phyloP scores from a whole-genome alignment of 2,888 invertebrate genomes.

The Ceramica pisi region DNA sequence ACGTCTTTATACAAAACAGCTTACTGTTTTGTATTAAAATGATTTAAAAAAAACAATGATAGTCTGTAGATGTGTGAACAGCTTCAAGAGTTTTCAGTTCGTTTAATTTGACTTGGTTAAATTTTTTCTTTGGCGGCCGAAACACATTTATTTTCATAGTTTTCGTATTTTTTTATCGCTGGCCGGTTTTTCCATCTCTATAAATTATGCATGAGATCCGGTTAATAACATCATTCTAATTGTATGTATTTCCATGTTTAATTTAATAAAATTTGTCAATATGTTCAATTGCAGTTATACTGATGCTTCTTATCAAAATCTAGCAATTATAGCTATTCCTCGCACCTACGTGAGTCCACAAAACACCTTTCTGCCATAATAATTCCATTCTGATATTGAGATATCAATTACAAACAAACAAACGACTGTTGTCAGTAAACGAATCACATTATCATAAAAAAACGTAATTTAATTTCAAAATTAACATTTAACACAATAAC shows the following conservation, averaged over 20 bases:
- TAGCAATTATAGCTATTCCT: neutral
- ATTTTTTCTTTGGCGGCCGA: neutral
- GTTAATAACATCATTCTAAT: neutral
- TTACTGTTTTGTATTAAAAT: neutral
- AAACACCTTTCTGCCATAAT: neutral
- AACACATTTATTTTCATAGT: neutral
- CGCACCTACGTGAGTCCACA: neutral
- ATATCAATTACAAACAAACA: slow-evolving; percentile 41
- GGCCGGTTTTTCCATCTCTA: neutral
- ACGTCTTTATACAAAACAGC: neutral
- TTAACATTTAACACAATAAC: slow-evolving; percentile 56
- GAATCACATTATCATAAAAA: slow-evolving; percentile 44
- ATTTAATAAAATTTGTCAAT: neutral
- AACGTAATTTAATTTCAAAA: slow-evolving; percentile 42
- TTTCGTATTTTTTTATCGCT: slow-evolving; percentile 13
- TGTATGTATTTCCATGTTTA: neutral
- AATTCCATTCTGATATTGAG: slow-evolving; percentile 14
- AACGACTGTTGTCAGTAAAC: slow-evolving; percentile 46
- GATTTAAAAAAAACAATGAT: neutral
- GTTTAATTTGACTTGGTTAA: neutral
- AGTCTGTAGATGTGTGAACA: neutral
- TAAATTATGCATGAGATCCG: neutral
- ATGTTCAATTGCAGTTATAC: neutral
- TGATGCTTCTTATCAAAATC: neutral
- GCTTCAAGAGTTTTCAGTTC: slow-evolving; percentile 7